Evolutionary conservation across 2,797 vertebrate genomes (phyloP).

Genomic region (Taeniopygia guttata): DNA sequence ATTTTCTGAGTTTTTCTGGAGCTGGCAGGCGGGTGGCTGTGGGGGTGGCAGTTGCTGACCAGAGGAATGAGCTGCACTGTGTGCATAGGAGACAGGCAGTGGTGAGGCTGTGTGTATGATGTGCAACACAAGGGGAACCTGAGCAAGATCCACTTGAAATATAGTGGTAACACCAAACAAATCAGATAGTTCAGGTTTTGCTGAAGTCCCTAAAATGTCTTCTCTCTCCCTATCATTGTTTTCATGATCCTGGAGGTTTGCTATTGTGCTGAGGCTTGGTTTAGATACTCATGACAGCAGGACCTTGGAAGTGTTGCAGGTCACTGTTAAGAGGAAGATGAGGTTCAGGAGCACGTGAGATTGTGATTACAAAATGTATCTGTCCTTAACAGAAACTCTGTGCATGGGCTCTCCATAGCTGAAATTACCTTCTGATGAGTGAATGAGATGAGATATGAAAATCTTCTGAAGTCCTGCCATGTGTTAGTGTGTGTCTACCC

Average conservation of each 20-base stretch:
- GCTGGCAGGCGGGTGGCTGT: neutral
- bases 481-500: neutral
- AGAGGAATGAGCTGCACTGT: neutral
- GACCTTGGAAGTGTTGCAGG: neutral
- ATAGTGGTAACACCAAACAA: accelerated
- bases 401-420: neutral
- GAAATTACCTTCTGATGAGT: neutral
- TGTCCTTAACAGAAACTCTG: neutral
- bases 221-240: neutral
- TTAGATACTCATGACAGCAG: neutral
- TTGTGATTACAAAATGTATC: neutral
- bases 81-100: neutral
- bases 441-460: neutral
- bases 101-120: neutral
- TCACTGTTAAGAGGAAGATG: neutral
- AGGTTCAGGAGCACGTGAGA: neutral
- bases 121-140: neutral
- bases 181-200: neutral
- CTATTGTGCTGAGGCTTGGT: neutral
- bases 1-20: neutral
- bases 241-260: neutral
- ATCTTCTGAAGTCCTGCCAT: neutral
- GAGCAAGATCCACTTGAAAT: neutral
- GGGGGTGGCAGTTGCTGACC: neutral
- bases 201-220: neutral